Percentiles rank a stretch among this genome's conserved stretches.
These are phyloP conservation scores for Chloroceryle inda DNA, from an alignment of 2,797 vertebrate genomes.

Conservation along the genomic window DNA sequence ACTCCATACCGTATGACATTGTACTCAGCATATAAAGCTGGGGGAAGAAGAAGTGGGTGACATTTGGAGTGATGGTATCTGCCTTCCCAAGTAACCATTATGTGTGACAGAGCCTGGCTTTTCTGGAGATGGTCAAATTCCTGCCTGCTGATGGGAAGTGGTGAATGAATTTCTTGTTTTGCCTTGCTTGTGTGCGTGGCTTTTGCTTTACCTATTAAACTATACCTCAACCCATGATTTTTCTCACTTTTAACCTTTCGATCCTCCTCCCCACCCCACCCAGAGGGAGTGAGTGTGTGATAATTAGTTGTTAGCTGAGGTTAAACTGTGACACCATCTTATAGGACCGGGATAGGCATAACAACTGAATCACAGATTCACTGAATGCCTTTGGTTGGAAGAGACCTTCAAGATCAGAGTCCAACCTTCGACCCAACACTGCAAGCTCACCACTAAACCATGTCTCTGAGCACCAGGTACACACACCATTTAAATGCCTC, in stretches of 20 bases:
- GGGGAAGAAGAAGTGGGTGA: not conserved
- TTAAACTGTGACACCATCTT: not conserved
- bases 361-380: too few species aligned
- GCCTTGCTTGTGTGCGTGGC: too few species aligned
- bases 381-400: too few species aligned
- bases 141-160: not conserved
- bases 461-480: too few species aligned
- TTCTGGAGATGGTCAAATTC: not conserved
- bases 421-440: too few species aligned
- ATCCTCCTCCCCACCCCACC: not conserved
- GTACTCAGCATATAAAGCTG: not conserved
- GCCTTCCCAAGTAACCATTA: not conserved
- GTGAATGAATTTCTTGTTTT: too few species aligned
- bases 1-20: not conserved
- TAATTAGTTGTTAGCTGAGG: not conserved
- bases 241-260: not conserved
- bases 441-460: too few species aligned
- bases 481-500: too few species aligned
- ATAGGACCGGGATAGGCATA: not conserved
- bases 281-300: not conserved
- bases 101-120: not conserved
- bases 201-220: too few species aligned
- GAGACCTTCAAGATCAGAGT: too few species aligned
- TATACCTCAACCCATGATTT: too few species aligned
- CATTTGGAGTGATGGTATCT: not conserved